Conservation (phyloP, 2,797 vertebrate genomes). For the Uromys caudimaculatus region DNA sequence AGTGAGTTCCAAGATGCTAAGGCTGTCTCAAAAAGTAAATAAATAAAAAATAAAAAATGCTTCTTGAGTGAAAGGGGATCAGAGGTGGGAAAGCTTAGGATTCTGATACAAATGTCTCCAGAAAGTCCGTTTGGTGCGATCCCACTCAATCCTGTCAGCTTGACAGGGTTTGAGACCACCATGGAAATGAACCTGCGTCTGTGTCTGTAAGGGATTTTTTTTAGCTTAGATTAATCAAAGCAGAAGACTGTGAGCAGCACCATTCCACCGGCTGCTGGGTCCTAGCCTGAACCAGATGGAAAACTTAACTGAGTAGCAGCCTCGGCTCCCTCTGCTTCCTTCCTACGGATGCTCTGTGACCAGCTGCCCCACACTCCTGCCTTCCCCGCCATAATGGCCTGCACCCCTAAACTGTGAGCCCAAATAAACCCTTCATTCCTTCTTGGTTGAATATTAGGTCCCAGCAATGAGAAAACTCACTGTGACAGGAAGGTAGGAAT, state of each 20-base stretch:
- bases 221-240: no score
- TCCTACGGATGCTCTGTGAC: background rate
- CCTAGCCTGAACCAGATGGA: background rate
- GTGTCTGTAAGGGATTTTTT: background rate
- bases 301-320: background rate
- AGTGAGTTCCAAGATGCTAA: background rate
- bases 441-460: no score
- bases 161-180: background rate
- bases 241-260: background rate
- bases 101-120: background rate
- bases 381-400: no score
- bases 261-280: no score
- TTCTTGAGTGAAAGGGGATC: background rate
- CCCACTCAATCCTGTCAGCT: no score
- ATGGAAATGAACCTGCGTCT: background rate
- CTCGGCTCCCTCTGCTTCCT: background rate
- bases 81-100: background rate
- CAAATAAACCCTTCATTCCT: background rate
- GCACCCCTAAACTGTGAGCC: background rate
- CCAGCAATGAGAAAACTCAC: background rate
- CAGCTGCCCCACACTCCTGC: no score
- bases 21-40: background rate
- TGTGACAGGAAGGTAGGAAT: background rate
- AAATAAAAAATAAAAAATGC: background rate
- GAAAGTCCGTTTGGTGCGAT: background rate